These are phyloP conservation scores for Gallinago undulata DNA, from an alignment of 2,113 vertebrate genomes.

Conservation along the genomic window DNA sequence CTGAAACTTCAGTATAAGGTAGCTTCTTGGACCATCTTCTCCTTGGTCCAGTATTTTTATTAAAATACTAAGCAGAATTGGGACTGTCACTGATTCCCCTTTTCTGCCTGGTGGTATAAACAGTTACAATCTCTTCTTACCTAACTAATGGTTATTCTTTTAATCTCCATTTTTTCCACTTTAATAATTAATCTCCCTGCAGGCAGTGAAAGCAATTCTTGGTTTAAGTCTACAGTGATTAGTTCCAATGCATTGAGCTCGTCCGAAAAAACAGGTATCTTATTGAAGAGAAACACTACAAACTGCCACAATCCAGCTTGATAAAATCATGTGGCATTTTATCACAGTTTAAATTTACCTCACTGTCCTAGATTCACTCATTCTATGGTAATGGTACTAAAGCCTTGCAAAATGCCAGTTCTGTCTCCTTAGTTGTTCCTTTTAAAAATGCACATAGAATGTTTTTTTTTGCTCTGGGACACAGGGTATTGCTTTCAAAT, in stretches of 20 bases:
- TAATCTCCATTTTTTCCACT: background rate
- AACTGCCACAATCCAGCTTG: background rate
- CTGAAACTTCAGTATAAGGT: background rate
- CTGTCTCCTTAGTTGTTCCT: background rate
- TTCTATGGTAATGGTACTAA: background rate
- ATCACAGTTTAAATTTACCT: background rate
- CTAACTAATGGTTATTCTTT: background rate
- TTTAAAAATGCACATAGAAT: background rate
- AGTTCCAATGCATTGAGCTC: background rate
- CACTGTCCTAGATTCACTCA: background rate
- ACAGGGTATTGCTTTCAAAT: background rate
- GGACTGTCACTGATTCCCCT: background rate
- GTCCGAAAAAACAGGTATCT: background rate
- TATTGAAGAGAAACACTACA: background rate
- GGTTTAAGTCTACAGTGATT: background rate
- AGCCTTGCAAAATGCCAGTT: background rate
- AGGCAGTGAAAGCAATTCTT: background rate
- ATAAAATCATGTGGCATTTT: background rate
- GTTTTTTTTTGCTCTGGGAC: background rate
- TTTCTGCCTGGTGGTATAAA: background rate
- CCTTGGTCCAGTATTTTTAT: background rate
- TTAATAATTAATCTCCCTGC: slow-evolving; percentile 11
- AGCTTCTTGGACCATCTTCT: background rate
- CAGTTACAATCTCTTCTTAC: background rate
- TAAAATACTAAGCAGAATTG: background rate